Percentiles rank a stretch among this genome's conserved stretches.
These are phyloP conservation scores for Chironomus riparius DNA, from an alignment of 2,888 invertebrate species.

Conservation along the genomic window DNA sequence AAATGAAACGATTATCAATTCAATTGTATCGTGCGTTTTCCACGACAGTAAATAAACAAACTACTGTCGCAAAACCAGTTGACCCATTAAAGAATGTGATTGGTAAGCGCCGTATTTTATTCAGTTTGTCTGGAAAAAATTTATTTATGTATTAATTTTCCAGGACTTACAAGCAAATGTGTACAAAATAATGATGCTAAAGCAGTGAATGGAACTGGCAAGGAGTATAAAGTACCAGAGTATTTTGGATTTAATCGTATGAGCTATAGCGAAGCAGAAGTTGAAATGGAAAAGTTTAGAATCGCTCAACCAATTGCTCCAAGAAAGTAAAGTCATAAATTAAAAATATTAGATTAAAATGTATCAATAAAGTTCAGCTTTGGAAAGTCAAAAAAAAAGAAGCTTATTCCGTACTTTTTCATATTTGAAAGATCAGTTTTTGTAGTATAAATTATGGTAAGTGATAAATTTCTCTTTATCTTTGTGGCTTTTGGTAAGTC, in stretches of 20 bases:
- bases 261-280: conserved; percentile 75
- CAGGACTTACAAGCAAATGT: not conserved
- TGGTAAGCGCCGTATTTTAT: not conserved
- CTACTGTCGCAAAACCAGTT: not conserved
- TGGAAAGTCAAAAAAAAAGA: not conserved
- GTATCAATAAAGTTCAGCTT: too few relatives aligned
- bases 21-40: not conserved
- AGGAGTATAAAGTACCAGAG: conserved; percentile 75
- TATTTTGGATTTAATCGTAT: conserved; percentile 71
- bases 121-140: not conserved
- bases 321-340: conserved; percentile 30
- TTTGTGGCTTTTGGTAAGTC: too few relatives aligned
- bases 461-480: too few relatives aligned
- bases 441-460: too few relatives aligned
- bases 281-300: conserved; percentile 72
- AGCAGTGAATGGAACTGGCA: conserved; percentile 2
- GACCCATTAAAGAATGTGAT: conserved; percentile 17
- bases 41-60: not conserved
- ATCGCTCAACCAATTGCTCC: conserved; percentile 65
- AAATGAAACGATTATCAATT: too few relatives aligned
- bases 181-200: not conserved
- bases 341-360: too few relatives aligned
- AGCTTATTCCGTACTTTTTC: too few relatives aligned
- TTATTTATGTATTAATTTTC: not conserved
- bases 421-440: too few relatives aligned